Conservation (phyloP, 2,888 invertebrate genomes). For the Fissipunctia ypsillon region DNA sequence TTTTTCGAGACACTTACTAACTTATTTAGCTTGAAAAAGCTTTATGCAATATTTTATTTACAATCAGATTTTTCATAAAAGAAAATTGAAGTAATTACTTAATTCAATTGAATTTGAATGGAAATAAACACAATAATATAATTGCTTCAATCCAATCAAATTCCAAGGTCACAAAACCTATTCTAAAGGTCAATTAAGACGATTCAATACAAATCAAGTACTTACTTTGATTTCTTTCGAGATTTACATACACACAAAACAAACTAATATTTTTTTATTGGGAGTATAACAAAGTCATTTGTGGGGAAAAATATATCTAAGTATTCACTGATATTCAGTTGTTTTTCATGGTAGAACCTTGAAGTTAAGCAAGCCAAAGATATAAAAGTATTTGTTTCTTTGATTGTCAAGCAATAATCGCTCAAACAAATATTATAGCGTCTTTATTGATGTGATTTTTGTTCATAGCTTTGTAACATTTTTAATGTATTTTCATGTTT, state of each 20-base stretch:
- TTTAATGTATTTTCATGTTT: not conserved
- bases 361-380: conserved; percentile 3
- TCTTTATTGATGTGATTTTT: not conserved
- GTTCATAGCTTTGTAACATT: not conserved
- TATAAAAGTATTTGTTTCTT: conserved; percentile 14
- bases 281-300: not conserved
- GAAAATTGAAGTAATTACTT: no score
- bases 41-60: not conserved
- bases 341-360: conserved; percentile 4
- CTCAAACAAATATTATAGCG: not conserved
- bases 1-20: not conserved
- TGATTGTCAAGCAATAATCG: not conserved
- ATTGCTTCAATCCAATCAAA: not conserved
- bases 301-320: not conserved
- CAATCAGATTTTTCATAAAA: not conserved
- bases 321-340: not conserved
- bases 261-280: conserved; percentile 23
- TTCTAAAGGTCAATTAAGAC: not conserved
- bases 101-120: not conserved
- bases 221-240: not conserved
- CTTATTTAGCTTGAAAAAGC: not conserved
- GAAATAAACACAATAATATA: not conserved
- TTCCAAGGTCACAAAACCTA: not conserved
- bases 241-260: conserved; percentile 10
- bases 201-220: conserved; percentile 3